Evolutionary conservation across 2,888 invertebrate species (phyloP), one percentile per base, ranked within the genome.

Genomic region (Nomada fabriciana): DNA sequence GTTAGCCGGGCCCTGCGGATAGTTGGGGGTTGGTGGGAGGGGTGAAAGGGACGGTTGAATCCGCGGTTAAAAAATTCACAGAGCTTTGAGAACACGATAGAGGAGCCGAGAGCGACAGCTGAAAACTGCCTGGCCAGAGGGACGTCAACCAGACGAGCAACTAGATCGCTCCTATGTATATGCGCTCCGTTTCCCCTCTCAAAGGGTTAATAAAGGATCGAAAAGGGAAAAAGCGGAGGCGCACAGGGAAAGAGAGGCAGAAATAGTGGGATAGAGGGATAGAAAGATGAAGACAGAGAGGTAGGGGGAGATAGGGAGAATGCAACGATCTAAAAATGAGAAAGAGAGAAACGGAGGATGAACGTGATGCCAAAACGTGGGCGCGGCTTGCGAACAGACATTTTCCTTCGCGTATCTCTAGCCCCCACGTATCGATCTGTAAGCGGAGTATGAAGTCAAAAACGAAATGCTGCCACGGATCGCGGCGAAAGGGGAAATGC

Each of bases 331-430:
- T 0, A 10, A 10, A 15, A 47, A 47, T 0, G 67, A 29, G 65
- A 52, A 47, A 43, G 50, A 55, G 59, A n/a, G 68, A 64, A 50
- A 36, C 13, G 53, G 25, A 13, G 53, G 59, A 43, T 75, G 47
- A 50, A 76, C 74, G 64, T 47, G 80, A 69, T 75, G 82, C 61
- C 76, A 63, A 77, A 78, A 77, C 80, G 69, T 83, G 84, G 84
- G 84, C 76, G 84, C 83, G 84, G 83, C 72, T 83, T 73, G 76
- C 73, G 69, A 84, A 80, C 83, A 78, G 83, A 82, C 80, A 76
- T 80, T 80, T 83, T 80, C 84, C 76, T 83, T 83, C 68, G 76
- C 76, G 80, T 82, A 70, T 79, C 69, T 74, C 81, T 77, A 67
- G 50, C n/a, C 10, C 5, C 61, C 63, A 63, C 70, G 82, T 83